Evolutionary conservation across 2,888 invertebrate species (phyloP).

Genomic region (Mimachlamys varia): DNA sequence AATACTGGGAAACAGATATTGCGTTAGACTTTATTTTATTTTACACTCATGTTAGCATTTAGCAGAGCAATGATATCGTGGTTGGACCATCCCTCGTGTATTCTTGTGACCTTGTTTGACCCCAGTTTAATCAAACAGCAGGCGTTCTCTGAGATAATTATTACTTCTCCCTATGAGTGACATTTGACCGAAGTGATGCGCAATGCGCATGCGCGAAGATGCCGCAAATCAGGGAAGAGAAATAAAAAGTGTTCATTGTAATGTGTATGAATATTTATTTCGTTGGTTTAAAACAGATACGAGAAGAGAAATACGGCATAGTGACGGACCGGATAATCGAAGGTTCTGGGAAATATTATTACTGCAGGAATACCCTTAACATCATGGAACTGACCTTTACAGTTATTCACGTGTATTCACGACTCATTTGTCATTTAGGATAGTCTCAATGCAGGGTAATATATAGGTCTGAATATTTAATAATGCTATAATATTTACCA

Average conservation of each 20-base stretch:
- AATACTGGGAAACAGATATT: slow-evolving; percentile 7
- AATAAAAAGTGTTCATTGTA: neutral
- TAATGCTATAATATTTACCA: neutral
- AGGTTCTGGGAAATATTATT: neutral
- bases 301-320: neutral
- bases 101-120: slow-evolving; percentile 10
- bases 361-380: neutral
- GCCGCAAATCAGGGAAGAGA: neutral
- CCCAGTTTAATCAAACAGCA: slow-evolving; percentile 6
- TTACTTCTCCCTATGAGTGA: slow-evolving; percentile 8
- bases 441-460: neutral
- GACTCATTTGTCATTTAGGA: neutral
- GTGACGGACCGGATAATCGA: neutral
- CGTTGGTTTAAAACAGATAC: neutral
- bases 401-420: neutral
- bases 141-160: slow-evolving; percentile 24
- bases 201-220: neutral
- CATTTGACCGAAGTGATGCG: neutral
- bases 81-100: slow-evolving; percentile 15
- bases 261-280: slow-evolving; percentile 7
- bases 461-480: neutral
- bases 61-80: neutral
- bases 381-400: neutral
- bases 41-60: slow-evolving; percentile 4
- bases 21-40: neutral